Evolutionary conservation across 1,140 invertebrate species (phyloP), one percentile per base, ranked within the genome.

Genomic region (Drosophila ambigua): DNA sequence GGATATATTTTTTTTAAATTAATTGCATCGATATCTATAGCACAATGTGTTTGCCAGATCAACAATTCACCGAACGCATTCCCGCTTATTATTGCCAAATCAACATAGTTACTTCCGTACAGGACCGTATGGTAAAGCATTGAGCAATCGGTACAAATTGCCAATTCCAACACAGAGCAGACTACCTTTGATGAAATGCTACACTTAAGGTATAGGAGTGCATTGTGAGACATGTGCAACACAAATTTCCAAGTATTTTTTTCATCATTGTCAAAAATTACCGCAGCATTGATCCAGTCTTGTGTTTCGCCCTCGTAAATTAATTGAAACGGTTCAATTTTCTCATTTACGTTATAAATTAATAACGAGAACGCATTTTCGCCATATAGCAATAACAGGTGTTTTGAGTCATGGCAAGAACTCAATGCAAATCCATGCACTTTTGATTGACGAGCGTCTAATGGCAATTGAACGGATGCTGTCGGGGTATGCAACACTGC

Each of bases 21-120:
- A 9, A 5, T 4, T 23, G n/a, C 4, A 23, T 55, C 46, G 1
- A 52, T n/a, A 53, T 49, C 7, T 53, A 68, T 28, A 5, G 52
- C 35, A 26, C 20, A 5, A 20, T 53, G 49, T 8, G 90, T 63
- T 23, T 90, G 75, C 91, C 91, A 92, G 20, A 92, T 68, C 6
- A 92, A 28, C 3, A 92, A 45, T 59, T 92, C 90, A 9, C 91
- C 91, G 57, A 91, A 91, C 7, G 80, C 87, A 72, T 90, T 91
- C 0, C 90, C 90, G 16, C 87, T 90, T 44, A 91, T 66, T 26
- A 91, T 58, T 11, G 77, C 41, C 9, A 91, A 67, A 2, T 89
- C 59, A 0, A 77, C 23, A 48, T 53, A 89, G 23, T 11, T 16
- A 2, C 31, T 46, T 0, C 90, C 90, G 43, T 74, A 46, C 4